Evolutionary conservation across 2,888 invertebrate species (phyloP), one percentile per base, ranked within the genome.

Genomic region (Stegana nigrithorax): DNA sequence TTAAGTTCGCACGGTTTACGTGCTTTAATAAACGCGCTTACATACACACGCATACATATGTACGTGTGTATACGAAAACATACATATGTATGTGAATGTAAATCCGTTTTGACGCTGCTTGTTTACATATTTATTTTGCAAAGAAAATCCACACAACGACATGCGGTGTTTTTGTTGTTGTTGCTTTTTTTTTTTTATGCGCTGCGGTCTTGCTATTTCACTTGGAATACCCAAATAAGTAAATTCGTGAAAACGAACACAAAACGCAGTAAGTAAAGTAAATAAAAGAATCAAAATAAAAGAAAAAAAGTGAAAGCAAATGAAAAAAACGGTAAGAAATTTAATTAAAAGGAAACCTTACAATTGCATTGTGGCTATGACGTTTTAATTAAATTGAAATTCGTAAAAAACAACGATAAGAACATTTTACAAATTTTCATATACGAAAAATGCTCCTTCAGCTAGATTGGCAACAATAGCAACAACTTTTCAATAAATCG

Each of bases 291-390:
- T 47, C n/a, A 47, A 47, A 47, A 47, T 2, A n/a, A 32, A 32
- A 32, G 32, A 32, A 32, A 12, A 5, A 32, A 32, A 10, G 10
- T 32, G 32, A 8, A 3, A n/a, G n/a, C n/a, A n/a, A n/a, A n/a
- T n/a, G n/a, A n/a, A 3, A 42, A 12, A 42, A 42, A 42, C n/a
- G 2, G 42, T 71, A 70, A 72, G 72, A 75, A 75, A 76, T 75
- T 75, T 78, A 75, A 75, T 75, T 78, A 75, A 75, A 75, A 76
- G 69, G 76, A 75, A 75, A 59, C 78, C 78, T 66, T 75, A 78
- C 75, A 75, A 74, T 74, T 78, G 74, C 75, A 78, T 71, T 74
- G 76, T 68, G 64, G 68, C 66, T 59, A 56, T 36, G 39, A 65
- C 45, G 66, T 74, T 76, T 74, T 76, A 75, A 76, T 74, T 76